Evolutionary conservation across 2,888 invertebrate species (phyloP).

Genomic region (Synergus laeviventris): DNA sequence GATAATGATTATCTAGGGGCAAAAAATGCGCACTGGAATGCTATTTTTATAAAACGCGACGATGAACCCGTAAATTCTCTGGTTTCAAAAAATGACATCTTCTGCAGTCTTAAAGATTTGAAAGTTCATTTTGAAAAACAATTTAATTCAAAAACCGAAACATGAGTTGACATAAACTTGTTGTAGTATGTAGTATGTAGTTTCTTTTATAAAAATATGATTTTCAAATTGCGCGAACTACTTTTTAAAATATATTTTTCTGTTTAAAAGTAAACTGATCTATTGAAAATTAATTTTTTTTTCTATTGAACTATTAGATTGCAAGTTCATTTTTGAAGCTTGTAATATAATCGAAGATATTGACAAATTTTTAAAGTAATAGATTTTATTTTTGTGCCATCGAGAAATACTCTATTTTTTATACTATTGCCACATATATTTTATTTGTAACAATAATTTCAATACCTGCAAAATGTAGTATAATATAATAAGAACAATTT

Average conservation of each 20-base stretch:
- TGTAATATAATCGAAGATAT: too few species aligned
- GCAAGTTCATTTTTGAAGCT: too few species aligned
- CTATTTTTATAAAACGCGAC: conserved; percentile 75
- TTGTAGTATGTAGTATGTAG: too few species aligned
- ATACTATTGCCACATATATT: too few species aligned
- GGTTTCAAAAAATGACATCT: conserved; percentile 54
- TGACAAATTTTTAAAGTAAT: too few species aligned
- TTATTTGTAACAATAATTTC: too few species aligned
- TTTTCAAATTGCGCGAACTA: neutral
- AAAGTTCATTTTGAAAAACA: conserved; percentile 55
- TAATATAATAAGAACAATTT: neutral
- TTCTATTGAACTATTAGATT: too few species aligned
- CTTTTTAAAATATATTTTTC: neutral
- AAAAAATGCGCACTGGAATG: conserved; percentile 85
- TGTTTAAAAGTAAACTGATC: too few species aligned
- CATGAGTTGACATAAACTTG: neutral
- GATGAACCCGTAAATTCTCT: conserved; percentile 45
- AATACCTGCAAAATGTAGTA: neutral
- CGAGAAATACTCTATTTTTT: too few species aligned
- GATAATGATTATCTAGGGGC: conserved; percentile 89
- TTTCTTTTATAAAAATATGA: neutral
- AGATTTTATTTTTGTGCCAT: too few species aligned
- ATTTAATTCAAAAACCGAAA: neutral
- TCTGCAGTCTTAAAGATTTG: conserved; percentile 63
- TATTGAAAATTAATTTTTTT: too few species aligned